phyloP scores from a whole-genome alignment of 2,797 vertebrate species.

The Lateolabrax maculatus region DNA sequence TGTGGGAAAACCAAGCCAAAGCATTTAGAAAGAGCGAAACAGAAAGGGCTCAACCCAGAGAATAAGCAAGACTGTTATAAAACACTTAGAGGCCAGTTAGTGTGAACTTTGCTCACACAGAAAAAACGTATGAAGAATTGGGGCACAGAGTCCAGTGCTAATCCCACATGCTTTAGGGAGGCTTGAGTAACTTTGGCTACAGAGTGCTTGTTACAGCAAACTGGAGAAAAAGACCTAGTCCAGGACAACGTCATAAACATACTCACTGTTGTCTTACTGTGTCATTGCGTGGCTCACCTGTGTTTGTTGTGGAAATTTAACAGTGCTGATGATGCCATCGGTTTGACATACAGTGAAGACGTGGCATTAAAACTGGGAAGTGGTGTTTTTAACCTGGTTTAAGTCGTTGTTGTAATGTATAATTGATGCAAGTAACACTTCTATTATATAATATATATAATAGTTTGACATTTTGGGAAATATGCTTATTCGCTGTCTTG shows the following conservation, averaged over 20 bases:
- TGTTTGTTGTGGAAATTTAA: slow-evolving; percentile 67
- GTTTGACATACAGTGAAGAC: background rate
- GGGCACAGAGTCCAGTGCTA: slow-evolving; percentile 33
- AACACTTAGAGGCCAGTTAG: slow-evolving; percentile 28
- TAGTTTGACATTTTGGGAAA: background rate
- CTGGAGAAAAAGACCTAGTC: background rate
- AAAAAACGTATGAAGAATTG: slow-evolving; percentile 9
- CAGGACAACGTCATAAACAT: slow-evolving; percentile 17
- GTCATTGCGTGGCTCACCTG: slow-evolving; percentile 38
- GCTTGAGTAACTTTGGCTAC: background rate
- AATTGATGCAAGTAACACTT: background rate
- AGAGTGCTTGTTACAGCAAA: slow-evolving; percentile 12
- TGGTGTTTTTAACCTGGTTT: slow-evolving; percentile 5
- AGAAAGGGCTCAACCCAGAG: slow-evolving; percentile 1
- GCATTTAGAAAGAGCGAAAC: slow-evolving; percentile 11
- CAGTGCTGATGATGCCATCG: slow-evolving; percentile 26
- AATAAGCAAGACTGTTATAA: slow-evolving; percentile 25
- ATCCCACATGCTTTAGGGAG: slow-evolving; percentile 21
- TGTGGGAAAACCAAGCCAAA: slow-evolving; percentile 32
- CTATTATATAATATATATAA: slow-evolving; percentile 1
- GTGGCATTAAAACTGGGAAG: background rate
- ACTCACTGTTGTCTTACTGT: slow-evolving; percentile 19
- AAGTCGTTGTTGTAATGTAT: background rate
- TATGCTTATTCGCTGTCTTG: background rate
- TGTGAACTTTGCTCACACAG: slow-evolving; percentile 58